Base-by-base conservation (phyloP, 2,113 vertebrate species). In the Nothoprocta pentlandii region DNA sequence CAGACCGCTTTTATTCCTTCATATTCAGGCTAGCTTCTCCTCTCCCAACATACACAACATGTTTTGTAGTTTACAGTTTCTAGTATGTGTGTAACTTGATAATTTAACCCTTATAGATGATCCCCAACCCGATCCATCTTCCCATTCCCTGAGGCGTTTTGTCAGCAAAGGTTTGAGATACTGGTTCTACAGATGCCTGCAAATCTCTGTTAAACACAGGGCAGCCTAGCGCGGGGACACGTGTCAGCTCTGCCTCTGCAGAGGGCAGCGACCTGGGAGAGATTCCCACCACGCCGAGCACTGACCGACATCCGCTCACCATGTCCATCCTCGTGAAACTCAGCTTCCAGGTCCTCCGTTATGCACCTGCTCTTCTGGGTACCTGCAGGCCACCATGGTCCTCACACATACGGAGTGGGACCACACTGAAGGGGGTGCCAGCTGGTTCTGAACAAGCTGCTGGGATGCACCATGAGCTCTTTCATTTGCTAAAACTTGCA, bases 131-230 rank as follows among this genome's bases (percentile, higher is more conserved):
- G 47, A 86, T 87, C 71, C 26, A n/a, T 90, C 82, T 91, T 85
- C 56, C 62, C 59, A 28, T 16, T 76, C 21, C 51, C 68, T 28
- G 28, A 92, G 95, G 87, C 59, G 85, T 90, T 89, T 80, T 93
- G 83, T 86, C 85, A 95, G 94, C 85, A 96, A 80, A 89, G 54
- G 28, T 56, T 71, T 88, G 80, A 93, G 88, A 87, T 93, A 89
- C 34, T 54, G 63, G 68, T 74, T 91, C 71, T 89, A 71, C 89
- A 95, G 87, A 80, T 94, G 62, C 73, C 56, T 22, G 74, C 36
- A 90, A 70, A 93, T 91, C 85, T 92, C 91, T 96, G 90, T 62
- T 90, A 80, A 96, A 77, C 53, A 86, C 85, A 21, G 4, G 11
- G 75, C 58, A 92, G 70, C 39, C 66, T 44, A 69, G 67, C 70